phyloP scores from a whole-genome alignment of 2,113 vertebrate genomes.

The Panurus biarmicus region DNA sequence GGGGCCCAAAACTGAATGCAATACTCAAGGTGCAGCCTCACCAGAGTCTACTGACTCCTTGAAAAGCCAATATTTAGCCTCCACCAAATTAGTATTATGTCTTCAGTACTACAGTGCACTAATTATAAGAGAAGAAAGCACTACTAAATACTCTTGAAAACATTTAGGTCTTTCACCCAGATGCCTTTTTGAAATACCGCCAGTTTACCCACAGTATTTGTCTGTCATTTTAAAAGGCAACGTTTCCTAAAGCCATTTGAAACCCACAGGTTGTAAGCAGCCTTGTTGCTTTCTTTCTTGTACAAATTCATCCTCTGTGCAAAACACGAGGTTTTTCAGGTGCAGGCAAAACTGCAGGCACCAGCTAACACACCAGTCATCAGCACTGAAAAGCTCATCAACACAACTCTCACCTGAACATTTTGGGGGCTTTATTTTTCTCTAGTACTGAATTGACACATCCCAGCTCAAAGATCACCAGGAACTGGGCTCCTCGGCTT shows the following conservation, averaged over 20 bases:
- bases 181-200: not conserved
- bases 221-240: not conserved
- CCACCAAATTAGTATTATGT: not conserved
- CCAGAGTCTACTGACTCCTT: not conserved
- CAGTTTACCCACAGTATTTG: not conserved
- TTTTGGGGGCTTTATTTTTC: not conserved
- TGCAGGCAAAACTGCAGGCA: not conserved
- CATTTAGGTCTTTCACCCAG: not conserved
- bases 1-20: not conserved
- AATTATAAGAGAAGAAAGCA: not conserved
- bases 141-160: not conserved
- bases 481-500: not conserved
- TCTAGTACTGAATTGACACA: not conserved
- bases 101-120: not conserved
- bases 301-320: not conserved
- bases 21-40: not conserved
- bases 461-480: not conserved
- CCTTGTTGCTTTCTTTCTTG: not conserved
- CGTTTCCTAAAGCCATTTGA: not conserved
- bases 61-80: not conserved
- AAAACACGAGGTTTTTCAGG: not conserved
- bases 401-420: not conserved
- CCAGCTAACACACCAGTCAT: not conserved
- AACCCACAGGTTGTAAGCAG: not conserved
- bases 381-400: not conserved